phyloP scores from a whole-genome alignment of 1,140 invertebrate genomes.

The Charaxes varanes region DNA sequence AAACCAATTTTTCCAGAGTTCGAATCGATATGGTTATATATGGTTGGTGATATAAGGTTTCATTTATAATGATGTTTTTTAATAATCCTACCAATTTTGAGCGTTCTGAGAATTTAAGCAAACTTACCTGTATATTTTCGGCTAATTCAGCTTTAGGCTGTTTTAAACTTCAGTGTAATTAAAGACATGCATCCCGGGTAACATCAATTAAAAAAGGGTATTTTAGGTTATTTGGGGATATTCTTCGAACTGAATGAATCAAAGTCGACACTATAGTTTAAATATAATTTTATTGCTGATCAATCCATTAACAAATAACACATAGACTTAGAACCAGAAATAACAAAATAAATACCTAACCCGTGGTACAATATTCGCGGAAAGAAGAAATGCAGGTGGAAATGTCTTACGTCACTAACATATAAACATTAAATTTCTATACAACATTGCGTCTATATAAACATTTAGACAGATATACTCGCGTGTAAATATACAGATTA shows the following conservation, averaged over 20 bases:
- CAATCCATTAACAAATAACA: slow-evolving; percentile 68
- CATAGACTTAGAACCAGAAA: slow-evolving; percentile 65
- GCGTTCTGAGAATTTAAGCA: no score
- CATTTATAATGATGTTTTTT: no score
- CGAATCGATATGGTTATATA: no score
- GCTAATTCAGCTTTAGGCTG: no score
- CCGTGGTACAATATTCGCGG: slow-evolving; percentile 49
- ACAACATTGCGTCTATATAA: slow-evolving; percentile 32
- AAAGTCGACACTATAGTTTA: slow-evolving; percentile 36
- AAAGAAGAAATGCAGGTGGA: slow-evolving; percentile 47
- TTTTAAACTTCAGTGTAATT: no score
- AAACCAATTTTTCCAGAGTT: no score
- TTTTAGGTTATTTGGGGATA: no score
- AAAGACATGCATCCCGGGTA: not conserved
- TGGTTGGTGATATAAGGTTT: no score
- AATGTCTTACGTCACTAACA: slow-evolving; percentile 23
- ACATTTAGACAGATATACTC: slow-evolving; percentile 54
- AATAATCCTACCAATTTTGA: no score
- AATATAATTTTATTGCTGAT: slow-evolving; percentile 68
- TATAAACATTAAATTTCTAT: slow-evolving; percentile 46
- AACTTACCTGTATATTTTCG: no score
- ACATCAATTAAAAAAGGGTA: not conserved
- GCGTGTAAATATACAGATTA: slow-evolving; percentile 52
- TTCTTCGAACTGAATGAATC: not conserved
- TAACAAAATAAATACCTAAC: slow-evolving; percentile 72